These are phyloP conservation scores for Serranus cabrilla DNA, from an alignment of 2,797 vertebrate species.

Conservation along the genomic window DNA sequence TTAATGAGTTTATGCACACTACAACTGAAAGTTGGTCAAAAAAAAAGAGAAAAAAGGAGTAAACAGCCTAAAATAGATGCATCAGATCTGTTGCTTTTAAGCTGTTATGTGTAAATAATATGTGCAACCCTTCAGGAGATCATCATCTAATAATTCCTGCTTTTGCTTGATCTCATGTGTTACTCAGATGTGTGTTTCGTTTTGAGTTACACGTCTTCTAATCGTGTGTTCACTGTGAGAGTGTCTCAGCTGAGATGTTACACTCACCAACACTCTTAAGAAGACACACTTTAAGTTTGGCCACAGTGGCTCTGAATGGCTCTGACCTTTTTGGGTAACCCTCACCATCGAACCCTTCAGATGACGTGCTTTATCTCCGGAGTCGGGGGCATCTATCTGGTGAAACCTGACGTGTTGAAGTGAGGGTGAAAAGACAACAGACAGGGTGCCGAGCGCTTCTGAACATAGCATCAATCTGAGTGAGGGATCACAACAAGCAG, in stretches of 20 bases:
- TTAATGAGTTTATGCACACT: too few relatives aligned
- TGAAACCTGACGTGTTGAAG: slow-evolving; percentile 20
- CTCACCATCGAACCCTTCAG: slow-evolving; percentile 19
- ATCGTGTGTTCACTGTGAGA: background rate
- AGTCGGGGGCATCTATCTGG: slow-evolving; percentile 9
- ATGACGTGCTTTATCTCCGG: slow-evolving; percentile 21
- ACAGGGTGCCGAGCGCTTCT: background rate
- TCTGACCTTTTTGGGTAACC: slow-evolving; percentile 27
- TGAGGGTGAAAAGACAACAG: slow-evolving; percentile 1
- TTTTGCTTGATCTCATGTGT: background rate
- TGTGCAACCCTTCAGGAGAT: too few relatives aligned
- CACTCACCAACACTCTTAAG: background rate
- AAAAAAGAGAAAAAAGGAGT: background rate
- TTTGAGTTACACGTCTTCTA: background rate
- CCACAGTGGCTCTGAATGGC: background rate
- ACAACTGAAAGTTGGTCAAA: background rate
- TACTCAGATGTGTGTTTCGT: background rate
- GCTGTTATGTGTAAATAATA: too few relatives aligned
- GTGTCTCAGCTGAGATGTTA: slow-evolving; percentile 2
- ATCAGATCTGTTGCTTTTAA: too few relatives aligned
- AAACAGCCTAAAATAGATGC: background rate
- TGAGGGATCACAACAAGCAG: background rate
- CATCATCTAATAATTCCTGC: too few relatives aligned
- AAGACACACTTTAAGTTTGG: slow-evolving; percentile 11
- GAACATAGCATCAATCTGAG: background rate